Percentiles rank a stretch among this genome's conserved stretches.
Conservation (phyloP, 2,113 vertebrate genomes). For the Lucifuga dentata region DNA sequence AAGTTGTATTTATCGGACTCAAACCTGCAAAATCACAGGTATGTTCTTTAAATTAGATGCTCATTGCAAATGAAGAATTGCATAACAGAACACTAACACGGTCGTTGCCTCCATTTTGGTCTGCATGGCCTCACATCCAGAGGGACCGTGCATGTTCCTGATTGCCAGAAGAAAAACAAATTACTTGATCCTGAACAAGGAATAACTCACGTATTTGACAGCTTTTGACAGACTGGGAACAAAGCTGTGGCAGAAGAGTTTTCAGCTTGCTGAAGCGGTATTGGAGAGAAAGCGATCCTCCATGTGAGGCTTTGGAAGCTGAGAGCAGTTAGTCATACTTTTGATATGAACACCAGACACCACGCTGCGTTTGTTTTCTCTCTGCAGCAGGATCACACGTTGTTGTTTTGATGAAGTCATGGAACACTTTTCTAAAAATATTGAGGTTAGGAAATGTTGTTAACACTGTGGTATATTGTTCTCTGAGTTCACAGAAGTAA, state of each 20-base stretch:
- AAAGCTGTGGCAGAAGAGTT: background rate
- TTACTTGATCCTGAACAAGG: background rate
- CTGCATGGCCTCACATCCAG: background rate
- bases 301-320: constrained; percentile 5
- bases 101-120: background rate
- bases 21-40: no score
- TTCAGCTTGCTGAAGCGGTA: background rate
- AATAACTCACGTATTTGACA: background rate
- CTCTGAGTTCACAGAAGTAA: constrained; percentile 16
- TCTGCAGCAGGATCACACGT: constrained; percentile 11
- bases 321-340: constrained; percentile 20
- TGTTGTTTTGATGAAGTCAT: constrained; percentile 49
- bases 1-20: no score
- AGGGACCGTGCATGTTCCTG: background rate
- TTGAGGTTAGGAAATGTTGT: constrained; percentile 25
- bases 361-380: constrained; percentile 34
- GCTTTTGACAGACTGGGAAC: background rate
- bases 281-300: constrained; percentile 10
- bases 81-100: background rate
- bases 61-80: background rate
- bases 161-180: background rate
- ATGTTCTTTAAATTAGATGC: background rate
- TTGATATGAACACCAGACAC: constrained; percentile 40
- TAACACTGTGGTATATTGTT: constrained; percentile 19
- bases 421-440: constrained; percentile 49